Base-by-base conservation (phyloP, 2,797 vertebrate genomes). In the Falco concolor region DNA sequence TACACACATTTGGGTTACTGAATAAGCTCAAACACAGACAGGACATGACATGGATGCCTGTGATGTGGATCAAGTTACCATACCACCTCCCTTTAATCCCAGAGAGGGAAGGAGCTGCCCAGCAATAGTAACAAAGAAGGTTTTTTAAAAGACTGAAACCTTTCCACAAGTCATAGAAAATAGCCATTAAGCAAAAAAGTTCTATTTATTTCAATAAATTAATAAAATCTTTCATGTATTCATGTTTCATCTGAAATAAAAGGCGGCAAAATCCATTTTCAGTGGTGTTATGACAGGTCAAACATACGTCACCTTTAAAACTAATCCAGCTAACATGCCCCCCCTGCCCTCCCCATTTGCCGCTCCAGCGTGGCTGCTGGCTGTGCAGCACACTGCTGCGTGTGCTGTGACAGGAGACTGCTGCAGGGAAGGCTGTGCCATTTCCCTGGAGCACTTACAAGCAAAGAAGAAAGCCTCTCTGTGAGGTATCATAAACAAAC, bases 401-500 rank as follows among this genome's bases (percentile, higher is more conserved):
- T 6, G 40, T 14, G 56, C 86, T 72, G 38, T 6, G 63, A 84
- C 73, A 81, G 82, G 67, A 82, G 72, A 77, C 86, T 96, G 96
- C 92, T 13, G 4, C 82, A 44, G 18, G 65, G 84, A 88, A 90
- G 90, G 74, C 92, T 3, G 3, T 47, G 82, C 92, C 86, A 53
- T 89, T 97, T 97, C 95, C 97, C 96, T 56, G 0, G 74, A 95
- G 79, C 84, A 12, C 73, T 94, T 63, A 63, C 27, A 84, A 84
- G 54, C 56, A 57, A 80, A 90, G 92, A 90, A 84, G 80, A 95
- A 94, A 97, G 74, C 50, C 68, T 93, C 52, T 61, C 65, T 63
- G 61, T 36, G 82, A 80, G 90, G 56, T 54, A 87, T 59, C 74
- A 93, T 63, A 95, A 97, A 95, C 87, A 94, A 93, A 86, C 80